These are phyloP conservation scores for Monochamus saltuarius DNA, from an alignment of 1,140 invertebrate genomes.

Conservation along the genomic window DNA sequence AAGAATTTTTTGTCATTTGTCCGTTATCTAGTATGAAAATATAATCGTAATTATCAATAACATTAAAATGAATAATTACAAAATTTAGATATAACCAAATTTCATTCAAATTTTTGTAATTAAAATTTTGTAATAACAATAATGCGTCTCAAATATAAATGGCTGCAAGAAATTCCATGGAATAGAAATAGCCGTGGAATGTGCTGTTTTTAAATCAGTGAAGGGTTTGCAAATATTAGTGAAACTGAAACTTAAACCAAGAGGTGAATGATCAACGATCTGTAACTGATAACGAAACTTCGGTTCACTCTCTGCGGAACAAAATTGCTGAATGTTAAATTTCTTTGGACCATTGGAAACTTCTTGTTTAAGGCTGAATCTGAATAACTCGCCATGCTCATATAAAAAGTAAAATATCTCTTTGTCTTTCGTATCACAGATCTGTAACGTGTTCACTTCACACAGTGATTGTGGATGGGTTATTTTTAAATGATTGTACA, in stretches of 20 bases:
- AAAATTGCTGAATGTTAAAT: conserved; percentile 21
- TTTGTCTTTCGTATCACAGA: neutral
- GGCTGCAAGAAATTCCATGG: conserved; percentile 17
- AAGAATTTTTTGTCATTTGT: too few relatives aligned
- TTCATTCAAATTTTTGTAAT: conserved; percentile 21
- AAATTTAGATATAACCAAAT: neutral
- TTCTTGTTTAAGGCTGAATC: conserved; percentile 14
- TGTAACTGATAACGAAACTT: conserved; percentile 14
- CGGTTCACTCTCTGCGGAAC: neutral
- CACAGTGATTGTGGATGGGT: neutral
- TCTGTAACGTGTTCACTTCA: conserved; percentile 1
- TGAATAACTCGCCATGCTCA: conserved; percentile 11
- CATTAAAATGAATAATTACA: too few relatives aligned
- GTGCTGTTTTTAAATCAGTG: neutral
- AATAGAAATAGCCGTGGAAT: neutral
- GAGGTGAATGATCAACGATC: conserved; percentile 1
- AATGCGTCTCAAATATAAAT: conserved; percentile 8
- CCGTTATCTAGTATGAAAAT: too few relatives aligned
- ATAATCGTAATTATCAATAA: too few relatives aligned
- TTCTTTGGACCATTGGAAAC: neutral
- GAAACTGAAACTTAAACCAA: neutral
- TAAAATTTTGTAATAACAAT: conserved; percentile 23
- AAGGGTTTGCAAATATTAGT: conserved; percentile 10
- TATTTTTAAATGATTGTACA: neutral
- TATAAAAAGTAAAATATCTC: conserved; percentile 15